phyloP scores from a whole-genome alignment of 2,113 vertebrate genomes.

The Apaloderma vittatum region DNA sequence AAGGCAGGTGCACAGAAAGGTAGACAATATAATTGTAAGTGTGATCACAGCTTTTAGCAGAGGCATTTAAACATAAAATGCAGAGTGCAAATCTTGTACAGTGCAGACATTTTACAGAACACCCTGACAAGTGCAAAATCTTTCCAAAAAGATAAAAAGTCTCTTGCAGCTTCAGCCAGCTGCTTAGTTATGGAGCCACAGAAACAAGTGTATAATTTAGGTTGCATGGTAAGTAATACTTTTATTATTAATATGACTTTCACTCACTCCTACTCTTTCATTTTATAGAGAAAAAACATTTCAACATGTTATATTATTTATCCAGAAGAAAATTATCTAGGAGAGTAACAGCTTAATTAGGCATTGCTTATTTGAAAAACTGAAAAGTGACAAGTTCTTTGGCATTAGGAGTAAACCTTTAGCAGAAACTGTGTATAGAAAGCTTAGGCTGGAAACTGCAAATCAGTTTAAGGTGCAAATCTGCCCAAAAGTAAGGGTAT shows the following conservation, averaged over 20 bases:
- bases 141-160: neutral
- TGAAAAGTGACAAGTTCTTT: neutral
- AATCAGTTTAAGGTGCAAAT: neutral
- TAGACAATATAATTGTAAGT: neutral
- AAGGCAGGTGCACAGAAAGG: neutral
- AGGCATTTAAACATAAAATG: slow-evolving; percentile 33
- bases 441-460: neutral
- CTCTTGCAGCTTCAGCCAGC: neutral
- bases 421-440: neutral
- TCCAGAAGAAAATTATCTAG: neutral
- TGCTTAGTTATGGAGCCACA: neutral
- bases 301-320: neutral
- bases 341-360: neutral
- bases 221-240: neutral
- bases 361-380: neutral
- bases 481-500: neutral
- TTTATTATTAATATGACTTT: neutral
- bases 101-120: neutral
- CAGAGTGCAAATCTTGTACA: neutral
- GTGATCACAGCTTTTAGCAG: slow-evolving; percentile 38
- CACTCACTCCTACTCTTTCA: neutral
- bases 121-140: neutral
- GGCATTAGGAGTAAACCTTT: neutral
- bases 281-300: neutral
- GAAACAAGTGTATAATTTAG: neutral